Percentiles rank a stretch among this genome's conserved stretches.
Conservation (phyloP, 2,888 invertebrate species). For the Tromatobia lineatoria region DNA sequence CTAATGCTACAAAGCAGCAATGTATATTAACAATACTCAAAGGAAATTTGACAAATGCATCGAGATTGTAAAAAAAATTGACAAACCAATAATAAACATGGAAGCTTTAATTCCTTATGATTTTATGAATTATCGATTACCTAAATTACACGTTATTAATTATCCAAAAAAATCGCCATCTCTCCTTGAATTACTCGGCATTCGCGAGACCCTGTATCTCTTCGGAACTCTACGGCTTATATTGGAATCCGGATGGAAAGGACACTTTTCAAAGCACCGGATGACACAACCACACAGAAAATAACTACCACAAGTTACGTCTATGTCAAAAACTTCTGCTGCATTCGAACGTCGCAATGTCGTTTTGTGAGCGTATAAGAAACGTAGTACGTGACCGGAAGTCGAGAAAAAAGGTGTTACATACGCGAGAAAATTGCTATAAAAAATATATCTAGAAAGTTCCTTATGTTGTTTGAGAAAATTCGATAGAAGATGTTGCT, state of each 20-base stretch:
- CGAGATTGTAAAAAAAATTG: no score
- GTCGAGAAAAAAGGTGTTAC: background rate
- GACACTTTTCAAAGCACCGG: slow-evolving; percentile 23
- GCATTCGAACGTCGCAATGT: background rate
- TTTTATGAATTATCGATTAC: no score
- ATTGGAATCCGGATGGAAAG: slow-evolving; percentile 14
- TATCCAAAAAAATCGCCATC: background rate
- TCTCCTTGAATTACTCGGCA: background rate
- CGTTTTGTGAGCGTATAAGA: background rate
- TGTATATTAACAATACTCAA: no score
- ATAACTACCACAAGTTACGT: background rate
- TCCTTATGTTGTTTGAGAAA: slow-evolving; percentile 5
- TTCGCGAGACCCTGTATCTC: background rate
- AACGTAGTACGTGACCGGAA: background rate
- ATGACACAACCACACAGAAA: background rate
- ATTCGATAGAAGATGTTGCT: slow-evolving; percentile 15
- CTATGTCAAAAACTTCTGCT: background rate
- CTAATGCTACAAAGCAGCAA: no score
- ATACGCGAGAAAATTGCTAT: slow-evolving; percentile 15
- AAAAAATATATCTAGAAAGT: slow-evolving; percentile 25
- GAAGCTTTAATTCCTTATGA: no score
- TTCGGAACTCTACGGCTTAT: background rate
- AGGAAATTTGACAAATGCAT: no score
- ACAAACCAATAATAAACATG: no score
- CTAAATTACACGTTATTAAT: background rate